phyloP scores from a whole-genome alignment of 23 tunicate species.

The Phallusia fumigata region DNA sequence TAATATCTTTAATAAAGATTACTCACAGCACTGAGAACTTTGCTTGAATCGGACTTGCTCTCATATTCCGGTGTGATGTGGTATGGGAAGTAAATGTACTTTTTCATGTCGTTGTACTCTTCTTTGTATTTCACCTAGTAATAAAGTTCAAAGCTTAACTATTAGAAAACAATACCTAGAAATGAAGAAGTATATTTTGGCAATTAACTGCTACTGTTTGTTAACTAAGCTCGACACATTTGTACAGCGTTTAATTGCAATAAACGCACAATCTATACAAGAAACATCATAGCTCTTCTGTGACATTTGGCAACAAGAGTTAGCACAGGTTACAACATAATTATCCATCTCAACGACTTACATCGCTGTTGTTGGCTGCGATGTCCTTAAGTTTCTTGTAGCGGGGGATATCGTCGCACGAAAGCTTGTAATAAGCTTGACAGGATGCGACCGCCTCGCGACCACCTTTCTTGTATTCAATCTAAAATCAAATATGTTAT shows the following conservation, averaged over 20 bases:
- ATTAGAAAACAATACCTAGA: background rate
- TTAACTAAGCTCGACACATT: no score
- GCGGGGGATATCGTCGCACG: conserved; percentile 40
- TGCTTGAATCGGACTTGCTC: conserved; percentile 53
- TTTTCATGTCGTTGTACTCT: conserved; percentile 91
- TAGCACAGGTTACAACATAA: background rate
- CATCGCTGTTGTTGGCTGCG: conserved; percentile 78
- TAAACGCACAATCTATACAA: no score
- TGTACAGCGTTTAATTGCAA: no score
- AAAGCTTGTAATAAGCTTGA: conserved; percentile 59
- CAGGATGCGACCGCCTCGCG: conserved; percentile 45
- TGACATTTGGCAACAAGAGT: no score
- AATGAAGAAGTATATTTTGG: background rate
- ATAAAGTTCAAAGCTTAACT: background rate
- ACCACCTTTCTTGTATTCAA: conserved; percentile 65
- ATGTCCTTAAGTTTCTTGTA: conserved; percentile 39
- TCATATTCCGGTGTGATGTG: conserved; percentile 97
- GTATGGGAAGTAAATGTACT: conserved; percentile 87
- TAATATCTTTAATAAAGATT: background rate
- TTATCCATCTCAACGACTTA: no score
- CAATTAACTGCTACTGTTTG: no score
- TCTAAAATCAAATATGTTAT: conserved; percentile 14
- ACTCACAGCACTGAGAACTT: conserved; percentile 48
- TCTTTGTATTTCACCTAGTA: conserved; percentile 66
- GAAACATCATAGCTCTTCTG: no score